Base-by-base conservation (phyloP, 2,113 vertebrate species). In the Barbus barbus region DNA sequence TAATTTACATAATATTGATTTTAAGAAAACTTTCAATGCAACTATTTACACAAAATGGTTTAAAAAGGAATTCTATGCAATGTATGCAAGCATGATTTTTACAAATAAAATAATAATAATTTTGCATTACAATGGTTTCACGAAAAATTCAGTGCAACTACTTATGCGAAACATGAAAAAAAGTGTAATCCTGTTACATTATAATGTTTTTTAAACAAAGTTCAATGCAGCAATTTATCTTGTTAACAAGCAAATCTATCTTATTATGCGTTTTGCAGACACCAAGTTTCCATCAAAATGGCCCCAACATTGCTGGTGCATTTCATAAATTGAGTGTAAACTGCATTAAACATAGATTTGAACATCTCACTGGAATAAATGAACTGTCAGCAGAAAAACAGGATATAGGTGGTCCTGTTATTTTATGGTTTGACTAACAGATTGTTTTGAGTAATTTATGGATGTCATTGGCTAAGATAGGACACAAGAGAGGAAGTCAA, bases 371-470 rank as follows among this genome's bases (percentile, higher is more conserved):
- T 78, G 28, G 22, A 24, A 18, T 38, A 20, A 41, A 60, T 13
- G 38, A 18, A 38, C 6, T n/a, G 11, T 60, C 53, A 60, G 31
- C 76, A 60, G 22, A 78, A 60, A 78, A 41, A 79, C 77, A 63
- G 58, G 77, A 51, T 13, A 77, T 56, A 56, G 74, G 24, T 8
- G 5, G 8, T 2, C 24, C 9, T 41, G 38, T 65, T 28, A 20
- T 79, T 79, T 65, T 3, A 61, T 79, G 38, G 56, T 28, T 26
- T 79, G 16, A 65, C 53, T 41, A 63, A 79, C 36, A 79, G 16
- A 51, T 75, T 20, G 26, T 51, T 48, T 51, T 78, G 53, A 78
- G 53, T 28, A 51, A 75, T 75, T 75, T 61, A 79, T 79, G 24
- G 38, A 65, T 79, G 38, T 46, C 33, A 63, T 65, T 46, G 18